Evolutionary conservation across 2,797 vertebrate species (phyloP).

Genomic region (Chrosomus eos): DNA sequence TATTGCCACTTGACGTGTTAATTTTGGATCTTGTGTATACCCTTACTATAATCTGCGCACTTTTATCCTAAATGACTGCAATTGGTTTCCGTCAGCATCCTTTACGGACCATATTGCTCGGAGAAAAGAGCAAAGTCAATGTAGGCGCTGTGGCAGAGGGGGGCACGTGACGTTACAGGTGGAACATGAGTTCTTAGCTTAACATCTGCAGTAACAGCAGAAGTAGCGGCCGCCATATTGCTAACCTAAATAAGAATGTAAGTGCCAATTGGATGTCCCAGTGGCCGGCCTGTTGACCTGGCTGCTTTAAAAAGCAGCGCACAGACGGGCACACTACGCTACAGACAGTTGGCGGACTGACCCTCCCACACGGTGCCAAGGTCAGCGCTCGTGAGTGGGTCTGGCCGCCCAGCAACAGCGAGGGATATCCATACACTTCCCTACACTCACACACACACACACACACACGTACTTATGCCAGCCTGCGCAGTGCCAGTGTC

Average conservation of each 20-base stretch:
- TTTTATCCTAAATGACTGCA: neutral
- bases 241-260: constrained; percentile 60
- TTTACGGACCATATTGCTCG: constrained; percentile 21
- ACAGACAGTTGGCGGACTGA: constrained; percentile 76
- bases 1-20: neutral
- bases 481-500: constrained; percentile 79
- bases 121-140: constrained; percentile 7
- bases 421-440: constrained; percentile 67
- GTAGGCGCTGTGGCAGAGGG: constrained; percentile 13
- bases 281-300: constrained; percentile 63
- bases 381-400: constrained; percentile 74
- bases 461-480: constrained; percentile 61
- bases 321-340: constrained; percentile 66
- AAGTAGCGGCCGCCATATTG: constrained; percentile 59
- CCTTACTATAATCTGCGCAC: neutral
- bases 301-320: constrained; percentile 62
- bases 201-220: constrained; percentile 59
- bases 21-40: neutral
- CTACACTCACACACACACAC: constrained; percentile 61
- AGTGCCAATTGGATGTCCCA: constrained; percentile 56
- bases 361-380: constrained; percentile 74
- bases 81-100: constrained; percentile 24
- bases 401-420: constrained; percentile 68
- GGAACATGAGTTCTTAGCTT: constrained; percentile 39
- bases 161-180: constrained; percentile 10